Evolutionary conservation across 2,797 vertebrate species (phyloP), one percentile per base, ranked within the genome.

Genomic region (Halcyon leucocephala): DNA sequence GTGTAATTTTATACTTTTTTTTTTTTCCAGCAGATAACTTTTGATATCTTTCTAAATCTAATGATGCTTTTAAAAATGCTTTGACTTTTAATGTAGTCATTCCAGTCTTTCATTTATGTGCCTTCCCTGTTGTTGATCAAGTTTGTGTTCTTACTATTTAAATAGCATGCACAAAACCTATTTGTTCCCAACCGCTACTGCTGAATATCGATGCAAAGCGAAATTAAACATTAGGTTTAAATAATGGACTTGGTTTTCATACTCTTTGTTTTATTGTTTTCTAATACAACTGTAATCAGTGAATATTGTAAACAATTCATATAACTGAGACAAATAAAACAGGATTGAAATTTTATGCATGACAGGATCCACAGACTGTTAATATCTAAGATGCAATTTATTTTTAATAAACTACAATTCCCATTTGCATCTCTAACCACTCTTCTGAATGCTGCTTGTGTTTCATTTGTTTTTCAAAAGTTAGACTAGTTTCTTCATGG

Each of bases 331-430:
- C 82, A 95, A 94, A 96, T 96, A 95, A 95, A 97, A 86, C 67
- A 46, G 73, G 93, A 95, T 96, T 90, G 95, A 89, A 95, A 95
- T 96, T 93, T 95, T 94, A 96, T 94, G 96, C 96, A 74, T 95
- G 90, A 61, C 79, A 89, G 77, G 85, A 86, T 48, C 54, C 91
- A 90, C 70, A 88, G 76, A 69, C 91, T 93, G 79, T 92, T 95
- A 90, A 84, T 67, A 86, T 84, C 77, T 60, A 70, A 93, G 82
- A 82, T 77, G 52, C 91, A 91, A 93, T 96, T 96, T 95, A 90
- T 95, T 94, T 94, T 96, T 97, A 97, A 95, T 95, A 96, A 95
- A 93, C 82, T 76, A 93, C 87, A 91, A 70, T 91, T 96, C 86
- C 70, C 57, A 60, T 95, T 91, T 95, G 89, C 80, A 73, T 39